phyloP scores from a whole-genome alignment of 2,888 invertebrate genomes.

The Apocheima hispidaria region DNA sequence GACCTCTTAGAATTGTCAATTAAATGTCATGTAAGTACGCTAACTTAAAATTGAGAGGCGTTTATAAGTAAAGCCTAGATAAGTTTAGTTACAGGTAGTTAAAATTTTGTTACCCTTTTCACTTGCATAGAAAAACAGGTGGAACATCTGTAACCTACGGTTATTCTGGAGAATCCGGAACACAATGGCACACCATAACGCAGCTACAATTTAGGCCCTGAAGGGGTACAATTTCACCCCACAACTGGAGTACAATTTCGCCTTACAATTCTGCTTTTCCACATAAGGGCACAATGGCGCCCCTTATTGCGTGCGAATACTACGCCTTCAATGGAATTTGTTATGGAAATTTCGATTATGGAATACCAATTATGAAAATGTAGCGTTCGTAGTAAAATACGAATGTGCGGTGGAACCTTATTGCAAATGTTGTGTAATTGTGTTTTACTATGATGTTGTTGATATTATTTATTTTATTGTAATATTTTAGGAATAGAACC shows the following conservation, averaged over 20 bases:
- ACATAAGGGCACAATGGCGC: constrained; percentile 39
- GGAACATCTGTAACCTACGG: constrained; percentile 5
- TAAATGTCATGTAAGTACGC: too few relatives aligned
- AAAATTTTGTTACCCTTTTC: background rate
- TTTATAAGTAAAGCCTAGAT: too few relatives aligned
- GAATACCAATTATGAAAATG: constrained; percentile 45
- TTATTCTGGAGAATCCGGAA: constrained; percentile 33
- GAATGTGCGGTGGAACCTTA: constrained; percentile 1
- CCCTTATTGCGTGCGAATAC: constrained; percentile 46
- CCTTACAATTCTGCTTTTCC: constrained; percentile 25
- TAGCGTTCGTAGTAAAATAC: constrained; percentile 17
- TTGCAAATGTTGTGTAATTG: background rate
- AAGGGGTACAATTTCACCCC: constrained; percentile 32
- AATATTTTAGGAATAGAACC: too few relatives aligned
- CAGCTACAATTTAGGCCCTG: constrained; percentile 33
- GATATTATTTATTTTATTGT: background rate
- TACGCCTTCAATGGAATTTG: constrained; percentile 38
- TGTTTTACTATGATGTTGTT: background rate
- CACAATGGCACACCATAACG: constrained; percentile 39
- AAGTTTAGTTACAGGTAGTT: background rate
- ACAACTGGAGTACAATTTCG: constrained; percentile 36
- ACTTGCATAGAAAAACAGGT: background rate
- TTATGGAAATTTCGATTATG: constrained; percentile 47
- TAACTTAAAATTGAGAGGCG: too few relatives aligned
- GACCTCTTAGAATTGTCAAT: too few relatives aligned